Percentiles rank a stretch among this genome's conserved stretches.
Conservation (phyloP, 2,113 vertebrate species). For the Varanus komodoensis region DNA sequence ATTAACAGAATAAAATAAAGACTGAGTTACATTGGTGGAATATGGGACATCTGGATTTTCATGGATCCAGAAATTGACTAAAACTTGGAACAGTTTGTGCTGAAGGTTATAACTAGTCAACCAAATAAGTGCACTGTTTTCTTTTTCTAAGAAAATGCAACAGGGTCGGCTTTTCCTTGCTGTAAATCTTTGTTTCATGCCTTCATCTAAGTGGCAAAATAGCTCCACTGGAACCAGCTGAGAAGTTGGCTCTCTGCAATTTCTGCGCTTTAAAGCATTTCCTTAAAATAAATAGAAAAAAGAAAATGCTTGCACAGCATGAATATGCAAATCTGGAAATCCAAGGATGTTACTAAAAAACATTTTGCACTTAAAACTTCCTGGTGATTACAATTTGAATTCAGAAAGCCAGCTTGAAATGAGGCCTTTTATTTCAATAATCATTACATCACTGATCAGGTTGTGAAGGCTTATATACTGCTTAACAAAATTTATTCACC, state of each 20-base stretch:
- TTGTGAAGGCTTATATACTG: background rate
- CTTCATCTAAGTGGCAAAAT: background rate
- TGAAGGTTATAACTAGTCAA: background rate
- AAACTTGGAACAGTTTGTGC: background rate
- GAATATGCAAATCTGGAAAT: background rate
- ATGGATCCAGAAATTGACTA: background rate
- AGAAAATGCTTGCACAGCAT: background rate
- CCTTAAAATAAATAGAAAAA: rapidly evolving
- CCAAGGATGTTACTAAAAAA: background rate
- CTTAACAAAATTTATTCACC: rapidly evolving
- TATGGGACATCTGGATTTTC: background rate
- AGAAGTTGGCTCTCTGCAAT: background rate
- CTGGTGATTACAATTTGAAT: background rate
- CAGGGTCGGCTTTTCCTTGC: rapidly evolving
- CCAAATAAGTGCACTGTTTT: background rate
- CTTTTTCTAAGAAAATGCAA: rapidly evolving
- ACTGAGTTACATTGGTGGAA: background rate
- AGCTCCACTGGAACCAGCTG: rapidly evolving
- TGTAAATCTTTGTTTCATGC: background rate
- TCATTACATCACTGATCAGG: rapidly evolving
- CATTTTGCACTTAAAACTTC: too few species aligned
- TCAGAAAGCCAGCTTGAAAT: background rate
- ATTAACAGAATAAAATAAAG: background rate
- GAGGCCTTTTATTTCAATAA: background rate
- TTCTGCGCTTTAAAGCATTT: rapidly evolving